These are phyloP conservation scores for Gymnopithys bicolor DNA, from an alignment of 2,797 vertebrate species.

Conservation along the genomic window DNA sequence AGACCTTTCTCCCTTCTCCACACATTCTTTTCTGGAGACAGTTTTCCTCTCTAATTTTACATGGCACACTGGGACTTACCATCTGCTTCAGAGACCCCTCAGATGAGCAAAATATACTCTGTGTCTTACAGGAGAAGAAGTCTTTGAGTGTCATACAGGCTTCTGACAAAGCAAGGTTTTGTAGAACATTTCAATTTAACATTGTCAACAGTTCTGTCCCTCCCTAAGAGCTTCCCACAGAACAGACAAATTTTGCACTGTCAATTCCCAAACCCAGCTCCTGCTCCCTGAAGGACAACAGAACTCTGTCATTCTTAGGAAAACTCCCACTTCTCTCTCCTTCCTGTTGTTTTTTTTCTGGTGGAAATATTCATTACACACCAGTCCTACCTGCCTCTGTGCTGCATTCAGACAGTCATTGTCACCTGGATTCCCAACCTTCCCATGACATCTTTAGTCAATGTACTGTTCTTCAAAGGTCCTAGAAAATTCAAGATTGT, in stretches of 20 bases:
- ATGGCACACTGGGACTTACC: not conserved
- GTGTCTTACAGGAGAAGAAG: not conserved
- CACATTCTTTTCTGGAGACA: not conserved
- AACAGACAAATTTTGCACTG: not conserved
- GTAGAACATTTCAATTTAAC: conserved; percentile 19
- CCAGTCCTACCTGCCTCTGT: not conserved
- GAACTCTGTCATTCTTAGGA: not conserved
- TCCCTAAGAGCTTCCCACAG: not conserved
- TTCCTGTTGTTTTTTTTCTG: not conserved
- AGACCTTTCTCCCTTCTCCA: not conserved
- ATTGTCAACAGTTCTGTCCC: not conserved
- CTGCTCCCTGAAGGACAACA: not conserved
- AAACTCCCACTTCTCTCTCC: not conserved
- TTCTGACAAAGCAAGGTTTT: conserved; percentile 1
- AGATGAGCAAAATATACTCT: not conserved
- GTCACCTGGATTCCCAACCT: not conserved
- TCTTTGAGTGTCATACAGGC: not conserved
- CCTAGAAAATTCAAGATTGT: not conserved
- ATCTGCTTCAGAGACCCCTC: conserved; percentile 31
- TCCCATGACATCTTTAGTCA: not conserved
- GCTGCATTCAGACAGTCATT: not conserved
- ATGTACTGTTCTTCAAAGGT: not conserved
- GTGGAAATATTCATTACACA: not conserved
- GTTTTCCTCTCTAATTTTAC: conserved; percentile 53
- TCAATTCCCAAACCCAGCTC: not conserved